A percentile compares a stretch with the other conserved stretches of the same genome.
Evolutionary conservation across 2,888 invertebrate species (phyloP).

Genomic region (Tenthredo livida): DNA sequence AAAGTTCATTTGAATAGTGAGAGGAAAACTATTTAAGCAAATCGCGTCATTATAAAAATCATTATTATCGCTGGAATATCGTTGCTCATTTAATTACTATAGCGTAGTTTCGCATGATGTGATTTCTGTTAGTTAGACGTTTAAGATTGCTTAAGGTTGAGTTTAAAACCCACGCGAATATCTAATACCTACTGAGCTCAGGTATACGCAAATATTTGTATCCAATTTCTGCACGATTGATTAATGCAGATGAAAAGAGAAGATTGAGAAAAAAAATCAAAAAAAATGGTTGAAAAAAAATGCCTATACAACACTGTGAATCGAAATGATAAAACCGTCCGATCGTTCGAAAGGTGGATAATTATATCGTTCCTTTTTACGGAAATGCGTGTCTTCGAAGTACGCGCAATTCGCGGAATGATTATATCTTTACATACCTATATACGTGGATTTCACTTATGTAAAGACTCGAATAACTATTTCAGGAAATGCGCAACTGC

Average conservation of each 20-base stretch:
- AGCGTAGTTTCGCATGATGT: not conserved
- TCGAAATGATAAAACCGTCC: not conserved
- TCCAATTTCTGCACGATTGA: not conserved
- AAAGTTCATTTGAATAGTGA: constrained; percentile 14
- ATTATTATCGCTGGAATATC: not conserved
- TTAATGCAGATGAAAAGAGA: not conserved
- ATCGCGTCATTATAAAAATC: not conserved
- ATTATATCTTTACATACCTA: not conserved
- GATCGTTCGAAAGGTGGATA: not conserved
- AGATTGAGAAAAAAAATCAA: not conserved
- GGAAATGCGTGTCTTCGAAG: not conserved
- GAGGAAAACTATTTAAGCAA: not conserved
- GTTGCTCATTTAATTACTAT: not conserved
- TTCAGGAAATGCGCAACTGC: not conserved
- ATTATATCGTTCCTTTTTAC: not conserved
- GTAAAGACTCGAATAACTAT: not conserved
- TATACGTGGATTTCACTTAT: not conserved
- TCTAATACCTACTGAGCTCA: not conserved
- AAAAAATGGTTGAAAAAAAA: too few species aligned
- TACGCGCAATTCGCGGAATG: not conserved
- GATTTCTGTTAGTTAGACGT: not conserved
- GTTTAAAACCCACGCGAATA: not conserved
- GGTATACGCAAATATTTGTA: not conserved
- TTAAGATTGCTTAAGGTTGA: not conserved
- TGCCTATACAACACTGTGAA: too few species aligned